Evolutionary conservation across 2,797 vertebrate species (phyloP), one percentile per base, ranked within the genome.

Genomic region (Thunnus albacares): DNA sequence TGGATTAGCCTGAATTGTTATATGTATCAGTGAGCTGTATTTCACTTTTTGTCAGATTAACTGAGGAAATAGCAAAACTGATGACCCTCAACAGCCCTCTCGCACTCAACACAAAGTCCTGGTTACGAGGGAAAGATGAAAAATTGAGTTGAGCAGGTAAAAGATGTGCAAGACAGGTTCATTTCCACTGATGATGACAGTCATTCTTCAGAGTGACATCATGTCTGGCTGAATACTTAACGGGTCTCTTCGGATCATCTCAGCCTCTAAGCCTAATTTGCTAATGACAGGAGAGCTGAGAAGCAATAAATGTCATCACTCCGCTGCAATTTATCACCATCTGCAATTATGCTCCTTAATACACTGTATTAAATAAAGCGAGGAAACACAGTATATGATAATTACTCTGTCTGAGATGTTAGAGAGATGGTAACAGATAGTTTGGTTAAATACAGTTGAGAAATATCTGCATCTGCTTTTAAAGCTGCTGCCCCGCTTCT

Each of bases 271-370:
- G 91, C 87, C 92, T 94, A 93, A 96, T 96, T 95, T 94, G 89
- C 94, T 94, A 94, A 95, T 94, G 94, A 94, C 92, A 87, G 75
- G 77, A 91, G 89, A 89, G 89, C 90, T 72, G 91, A 93, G 91
- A 90, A 87, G 92, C 92, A 93, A 93, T 95, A 93, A 95, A 94
- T 94, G 93, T 93, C 94, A 94, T 81, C 65, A 69, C 86, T 84
- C 80, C 71, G 65, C 84, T 13, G 65, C 90, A 82, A 94, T 95
- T 94, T 80, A 93, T 95, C 94, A 93, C 86, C 69, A 75, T 89
- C 92, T 90, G 82, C 74, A 87, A 88, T 92, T 87, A 92, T 81
- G 78, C 86, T 87, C 86, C 86, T 69, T 87, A 85, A 90, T 92
- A 84, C 86, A 88, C 83, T 83, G 77, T 80, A 84, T 84, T 90